A percentile compares a stretch with the other conserved stretches of the same genome.
These are phyloP conservation scores for Drosophila infuscata DNA, from an alignment of 2,888 invertebrate genomes.

Conservation along the genomic window DNA sequence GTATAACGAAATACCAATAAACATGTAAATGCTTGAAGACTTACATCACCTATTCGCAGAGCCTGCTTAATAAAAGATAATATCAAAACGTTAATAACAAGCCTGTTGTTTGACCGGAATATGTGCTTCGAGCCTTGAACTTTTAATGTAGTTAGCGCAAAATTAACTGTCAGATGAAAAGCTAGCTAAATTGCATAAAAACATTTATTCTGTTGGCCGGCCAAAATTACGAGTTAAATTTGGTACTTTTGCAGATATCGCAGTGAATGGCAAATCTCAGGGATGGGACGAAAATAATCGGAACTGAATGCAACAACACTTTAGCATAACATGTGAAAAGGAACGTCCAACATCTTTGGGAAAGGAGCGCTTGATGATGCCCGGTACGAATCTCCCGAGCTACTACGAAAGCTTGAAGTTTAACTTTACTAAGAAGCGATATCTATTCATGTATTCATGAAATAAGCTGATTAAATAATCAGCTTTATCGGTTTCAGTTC, in stretches of 20 bases:
- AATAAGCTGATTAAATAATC: not conserved
- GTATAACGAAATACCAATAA: not conserved
- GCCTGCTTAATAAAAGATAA: not conserved
- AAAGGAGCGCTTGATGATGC: fast-evolving
- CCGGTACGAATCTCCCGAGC: not conserved
- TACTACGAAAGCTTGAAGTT: not conserved
- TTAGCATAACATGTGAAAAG: too few species aligned
- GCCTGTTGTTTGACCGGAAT: not conserved
- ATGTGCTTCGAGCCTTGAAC: not conserved
- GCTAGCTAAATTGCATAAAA: not conserved
- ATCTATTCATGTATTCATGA: too few species aligned
- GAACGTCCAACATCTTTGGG: not conserved
- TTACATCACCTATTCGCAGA: not conserved
- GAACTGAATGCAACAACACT: not conserved
- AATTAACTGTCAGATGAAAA: not conserved
- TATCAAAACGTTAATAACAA: not conserved
- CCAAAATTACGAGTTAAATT: not conserved
- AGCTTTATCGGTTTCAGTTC: not conserved
- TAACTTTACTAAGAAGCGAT: not conserved
- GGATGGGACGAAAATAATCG: not conserved
- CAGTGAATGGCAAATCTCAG: not conserved
- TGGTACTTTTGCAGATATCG: not conserved
- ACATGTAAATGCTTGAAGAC: not conserved
- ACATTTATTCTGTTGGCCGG: not conserved
- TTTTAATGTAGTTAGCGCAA: not conserved